Percentiles rank a stretch among this genome's conserved stretches.
Evolutionary conservation across 2,113 vertebrate genomes (phyloP).

Genomic region (Perca schrenkii): DNA sequence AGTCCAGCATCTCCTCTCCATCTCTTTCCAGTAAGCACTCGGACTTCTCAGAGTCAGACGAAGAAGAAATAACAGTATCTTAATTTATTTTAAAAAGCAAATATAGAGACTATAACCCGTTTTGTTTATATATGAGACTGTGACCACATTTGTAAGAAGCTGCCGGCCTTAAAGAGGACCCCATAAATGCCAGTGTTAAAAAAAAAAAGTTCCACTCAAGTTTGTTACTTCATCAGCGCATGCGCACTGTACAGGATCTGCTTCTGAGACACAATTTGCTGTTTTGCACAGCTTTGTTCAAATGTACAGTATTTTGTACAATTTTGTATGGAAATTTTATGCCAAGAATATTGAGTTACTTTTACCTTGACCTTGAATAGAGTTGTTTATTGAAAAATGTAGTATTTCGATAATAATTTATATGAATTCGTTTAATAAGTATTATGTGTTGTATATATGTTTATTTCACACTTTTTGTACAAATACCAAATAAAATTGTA

Average conservation of each 20-base stretch:
- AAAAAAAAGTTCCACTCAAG: constrained; percentile 16
- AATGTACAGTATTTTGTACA: constrained; percentile 87
- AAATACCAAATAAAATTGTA: constrained; percentile 84
- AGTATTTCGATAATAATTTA: constrained; percentile 87
- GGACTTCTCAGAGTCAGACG: constrained; percentile 95
- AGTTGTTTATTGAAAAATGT: constrained; percentile 84
- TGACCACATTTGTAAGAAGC: constrained; percentile 62
- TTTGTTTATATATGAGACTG: constrained; percentile 55
- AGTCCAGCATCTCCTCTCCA: constrained; percentile 85
- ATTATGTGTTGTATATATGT: constrained; percentile 80
- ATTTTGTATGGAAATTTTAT: constrained; percentile 87
- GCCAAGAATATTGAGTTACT: constrained; percentile 80
- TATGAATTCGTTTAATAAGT: constrained; percentile 80
- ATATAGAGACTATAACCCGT: constrained; percentile 70
- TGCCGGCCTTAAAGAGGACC: constrained; percentile 38
- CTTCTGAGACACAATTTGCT: constrained; percentile 77
- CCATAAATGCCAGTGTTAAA: constrained; percentile 27
- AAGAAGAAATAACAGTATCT: constrained; percentile 96
- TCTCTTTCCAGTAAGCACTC: constrained; percentile 93
- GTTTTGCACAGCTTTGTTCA: constrained; percentile 85
- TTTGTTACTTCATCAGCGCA: constrained; percentile 46
- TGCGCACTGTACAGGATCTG: constrained; percentile 53
- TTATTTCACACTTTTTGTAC: constrained; percentile 83
- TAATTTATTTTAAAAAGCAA: constrained; percentile 82
- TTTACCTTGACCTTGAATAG: constrained; percentile 76